A percentile compares a stretch with the other conserved stretches of the same genome.
phyloP scores from a whole-genome alignment of 2,797 vertebrate species.

The Acestrorhynchus altus region DNA sequence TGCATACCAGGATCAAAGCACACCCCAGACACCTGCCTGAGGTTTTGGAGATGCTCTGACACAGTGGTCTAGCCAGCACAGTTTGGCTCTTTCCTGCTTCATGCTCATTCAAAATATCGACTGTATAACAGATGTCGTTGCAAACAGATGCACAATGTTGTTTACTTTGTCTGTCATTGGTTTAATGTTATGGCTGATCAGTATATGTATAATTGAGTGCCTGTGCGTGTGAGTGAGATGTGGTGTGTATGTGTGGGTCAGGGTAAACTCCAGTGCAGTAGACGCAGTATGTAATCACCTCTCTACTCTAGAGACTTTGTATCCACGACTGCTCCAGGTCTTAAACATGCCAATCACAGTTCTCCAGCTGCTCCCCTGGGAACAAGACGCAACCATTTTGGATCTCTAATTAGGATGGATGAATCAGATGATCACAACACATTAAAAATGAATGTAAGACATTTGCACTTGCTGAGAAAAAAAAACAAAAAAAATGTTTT shows the following conservation, averaged over 20 bases:
- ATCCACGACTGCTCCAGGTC: slow-evolving; percentile 11
- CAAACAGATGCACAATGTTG: too few species aligned
- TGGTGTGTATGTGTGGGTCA: slow-evolving; percentile 40
- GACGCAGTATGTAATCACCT: slow-evolving; percentile 46
- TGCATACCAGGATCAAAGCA: too few species aligned
- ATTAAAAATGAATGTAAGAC: slow-evolving; percentile 81
- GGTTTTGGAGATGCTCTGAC: too few species aligned
- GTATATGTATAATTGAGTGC: slow-evolving; percentile 2
- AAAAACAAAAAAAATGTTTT: too few species aligned
- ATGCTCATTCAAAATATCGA: too few species aligned
- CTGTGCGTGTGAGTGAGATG: slow-evolving; percentile 6
- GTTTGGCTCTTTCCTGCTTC: too few species aligned
- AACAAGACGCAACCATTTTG: slow-evolving; percentile 73
- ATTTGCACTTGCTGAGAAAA: slow-evolving; percentile 79
- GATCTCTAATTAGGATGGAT: slow-evolving; percentile 78
- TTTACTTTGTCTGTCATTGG: too few species aligned
- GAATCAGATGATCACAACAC: slow-evolving; percentile 76
- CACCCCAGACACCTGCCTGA: too few species aligned
- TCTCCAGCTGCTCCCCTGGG: slow-evolving; percentile 76
- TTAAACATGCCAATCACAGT: slow-evolving; percentile 75
- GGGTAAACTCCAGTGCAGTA: slow-evolving; percentile 48
- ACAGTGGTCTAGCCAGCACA: too few species aligned
- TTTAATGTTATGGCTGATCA: too few species aligned
- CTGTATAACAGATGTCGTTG: too few species aligned
- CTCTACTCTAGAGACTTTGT: slow-evolving; percentile 52